A percentile compares a stretch with the other conserved stretches of the same genome.
These are phyloP conservation scores for Labia minor DNA, from an alignment of 2,888 invertebrate genomes.

Conservation along the genomic window DNA sequence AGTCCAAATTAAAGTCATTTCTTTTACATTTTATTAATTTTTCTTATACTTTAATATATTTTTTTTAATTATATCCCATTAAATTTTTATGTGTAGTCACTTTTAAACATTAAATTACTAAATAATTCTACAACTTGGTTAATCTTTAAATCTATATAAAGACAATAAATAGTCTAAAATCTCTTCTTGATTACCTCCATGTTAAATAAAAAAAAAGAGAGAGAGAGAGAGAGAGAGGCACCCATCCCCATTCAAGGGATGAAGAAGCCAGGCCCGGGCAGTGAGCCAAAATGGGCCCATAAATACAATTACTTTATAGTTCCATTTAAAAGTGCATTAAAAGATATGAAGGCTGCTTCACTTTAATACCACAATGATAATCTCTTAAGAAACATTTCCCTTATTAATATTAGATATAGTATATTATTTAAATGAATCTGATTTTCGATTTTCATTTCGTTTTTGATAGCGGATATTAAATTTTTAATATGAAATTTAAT, in stretches of 20 bases:
- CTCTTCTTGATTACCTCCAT: not conserved
- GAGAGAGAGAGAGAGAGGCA: not conserved
- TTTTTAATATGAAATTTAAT: not conserved
- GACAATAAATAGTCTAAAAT: not conserved
- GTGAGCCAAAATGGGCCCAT: not conserved
- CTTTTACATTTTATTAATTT: no score
- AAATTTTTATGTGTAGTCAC: no score
- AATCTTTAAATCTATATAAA: no score
- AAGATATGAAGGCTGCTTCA: not conserved
- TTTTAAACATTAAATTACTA: no score
- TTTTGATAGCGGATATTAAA: not conserved
- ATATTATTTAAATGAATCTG: not conserved
- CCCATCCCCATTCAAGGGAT: not conserved
- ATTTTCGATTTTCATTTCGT: not conserved
- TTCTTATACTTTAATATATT: no score
- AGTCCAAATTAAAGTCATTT: no score
- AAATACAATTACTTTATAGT: slow-evolving; percentile 7
- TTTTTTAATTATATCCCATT: no score
- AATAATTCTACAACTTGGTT: no score
- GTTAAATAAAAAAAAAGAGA: not conserved
- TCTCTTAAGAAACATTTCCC: not conserved
- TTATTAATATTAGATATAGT: not conserved
- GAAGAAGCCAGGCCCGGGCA: not conserved
- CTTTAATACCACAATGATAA: not conserved
- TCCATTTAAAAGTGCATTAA: slow-evolving; percentile 13